Evolutionary conservation across 2,113 vertebrate species (phyloP), one percentile per base, ranked within the genome.

Genomic region (Gadus macrocephalus): DNA sequence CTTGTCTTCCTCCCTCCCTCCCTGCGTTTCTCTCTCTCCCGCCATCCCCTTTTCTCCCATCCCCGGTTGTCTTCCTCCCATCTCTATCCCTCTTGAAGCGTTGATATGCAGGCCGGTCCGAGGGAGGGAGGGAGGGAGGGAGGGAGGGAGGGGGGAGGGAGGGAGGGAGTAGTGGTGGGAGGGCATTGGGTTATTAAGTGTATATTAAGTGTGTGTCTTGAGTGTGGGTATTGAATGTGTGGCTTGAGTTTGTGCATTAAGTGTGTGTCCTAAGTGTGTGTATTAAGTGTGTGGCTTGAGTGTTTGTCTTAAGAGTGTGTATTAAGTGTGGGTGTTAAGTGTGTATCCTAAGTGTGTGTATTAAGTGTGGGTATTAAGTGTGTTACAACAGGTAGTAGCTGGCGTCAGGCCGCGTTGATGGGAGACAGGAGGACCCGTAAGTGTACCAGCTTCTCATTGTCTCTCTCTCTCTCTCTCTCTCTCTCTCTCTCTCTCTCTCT

Each of bases 41-140:
- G 1, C 38, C 38, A 1, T 42, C 9, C 82, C 78, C 65, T 71
- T 72, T 73, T 75, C 70, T 73, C 80, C 72, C 78, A 74, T 74
- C 84, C 83, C 88, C 2, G 42, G 8, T 84, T 86, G 70, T 64
- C 76, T 77, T 28, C 79, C 74, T 67, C 16, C 16, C 83, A 78
- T 78, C 76, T 81, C 80, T 42, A 60, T 77, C 71, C 67, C 80
- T 83, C 76, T 81, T 83, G 83, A 89, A 87, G 78, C 88, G 89
- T 91, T 91, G 90, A 92, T 91, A 93, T 91, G 91, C 91, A 90
- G 83, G 90, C 82, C 64, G 71, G 80, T 85, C 74, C 49, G 59
- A 14, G 17, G 60, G 60, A 25, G 60, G 59, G 59, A 22, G 69
- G 31, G 62, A 55, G 71, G 15, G 58, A 77, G 77, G 73, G 16